Base-by-base conservation (phyloP, 2,113 vertebrate genomes). In the Muntiacus reevesi region DNA sequence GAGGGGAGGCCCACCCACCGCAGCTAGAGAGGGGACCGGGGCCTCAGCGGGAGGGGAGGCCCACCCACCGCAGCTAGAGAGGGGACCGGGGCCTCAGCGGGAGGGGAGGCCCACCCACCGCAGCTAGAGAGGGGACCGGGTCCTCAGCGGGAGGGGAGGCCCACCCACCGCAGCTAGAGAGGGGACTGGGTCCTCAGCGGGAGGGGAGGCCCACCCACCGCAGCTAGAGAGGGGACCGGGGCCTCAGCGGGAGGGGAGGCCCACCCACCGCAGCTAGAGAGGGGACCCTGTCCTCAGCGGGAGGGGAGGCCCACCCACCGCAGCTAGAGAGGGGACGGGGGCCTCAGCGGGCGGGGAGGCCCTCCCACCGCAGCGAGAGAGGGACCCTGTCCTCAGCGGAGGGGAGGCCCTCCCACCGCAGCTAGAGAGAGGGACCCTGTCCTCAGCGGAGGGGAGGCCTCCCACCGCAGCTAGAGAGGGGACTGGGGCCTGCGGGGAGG, bases 361-460 rank as follows among this genome's bases (percentile, higher is more conserved):
- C 40, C 1, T 0, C 4, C n/a, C n/a, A n/a, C n/a, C n/a, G 2
- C 10, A 23, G 67, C 2, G 5, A 71, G n/a, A n/a, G n/a, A n/a
- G n/a, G n/a, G n/a, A n/a, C n/a, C n/a, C n/a, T n/a, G n/a, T n/a
- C n/a, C n/a, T n/a, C n/a, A n/a, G n/a, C n/a, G n/a, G n/a, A n/a
- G n/a, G n/a, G n/a, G 21, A 74, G 1, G 67, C 67, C 67, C n/a
- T 6, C 67, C 23, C n/a, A 1, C 19, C 1, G 16, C 52, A 54
- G 52, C 52, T 17, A 54, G 52, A 50, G 47, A 50, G 11, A n/a
- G 47, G 2, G 10, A 2, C 45, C 9, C 45, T 2, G 67, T 71
- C n/a, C 19, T 36, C 67, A 9, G n/a, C 19, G 2, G 2, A 43
- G 21, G 7, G 71, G 25, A 43, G 3, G 71, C 36, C 36, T 0